A percentile compares a stretch with the other conserved stretches of the same genome.
Evolutionary conservation across 92 coral and sea anemone species (phyloP).

Genomic region (Siderastrea radians): DNA sequence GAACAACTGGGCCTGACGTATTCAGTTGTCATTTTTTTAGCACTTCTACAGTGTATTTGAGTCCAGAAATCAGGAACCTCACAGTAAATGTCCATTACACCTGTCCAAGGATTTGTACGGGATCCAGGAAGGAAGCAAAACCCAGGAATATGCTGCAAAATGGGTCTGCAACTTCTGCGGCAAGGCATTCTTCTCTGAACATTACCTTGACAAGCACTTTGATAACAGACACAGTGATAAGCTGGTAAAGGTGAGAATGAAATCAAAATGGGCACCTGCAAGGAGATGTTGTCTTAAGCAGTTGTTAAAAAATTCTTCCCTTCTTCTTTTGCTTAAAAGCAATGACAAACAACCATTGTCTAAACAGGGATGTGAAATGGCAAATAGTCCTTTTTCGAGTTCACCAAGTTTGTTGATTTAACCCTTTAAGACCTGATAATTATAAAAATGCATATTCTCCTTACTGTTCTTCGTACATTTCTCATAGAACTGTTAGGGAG

Average conservation of each 20-base stretch:
- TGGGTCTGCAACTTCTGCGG: constrained; percentile 95
- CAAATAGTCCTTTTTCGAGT: no score
- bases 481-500: no score
- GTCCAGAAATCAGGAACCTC: constrained; percentile 44
- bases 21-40: constrained; percentile 28
- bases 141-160: constrained; percentile 82
- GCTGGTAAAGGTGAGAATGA: constrained; percentile 76
- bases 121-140: constrained; percentile 79
- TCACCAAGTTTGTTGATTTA: no score
- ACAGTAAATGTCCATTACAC: constrained; percentile 73
- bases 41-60: constrained; percentile 80
- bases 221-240: constrained; percentile 84
- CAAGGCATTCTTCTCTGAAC: constrained; percentile 83
- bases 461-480: no score
- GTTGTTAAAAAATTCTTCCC: no score
- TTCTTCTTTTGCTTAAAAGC: no score
- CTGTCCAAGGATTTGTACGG: constrained; percentile 78
- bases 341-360: neutral
- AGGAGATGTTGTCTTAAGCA: neutral
- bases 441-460: no score
- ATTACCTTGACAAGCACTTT: constrained; percentile 86
- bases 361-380: no score
- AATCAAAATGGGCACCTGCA: neutral
- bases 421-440: no score
- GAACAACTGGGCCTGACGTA: no score